Percentiles rank a stretch among this genome's conserved stretches.
These are phyloP conservation scores for Lithosia quadra DNA, from an alignment of 2,888 invertebrate species.

Conservation along the genomic window DNA sequence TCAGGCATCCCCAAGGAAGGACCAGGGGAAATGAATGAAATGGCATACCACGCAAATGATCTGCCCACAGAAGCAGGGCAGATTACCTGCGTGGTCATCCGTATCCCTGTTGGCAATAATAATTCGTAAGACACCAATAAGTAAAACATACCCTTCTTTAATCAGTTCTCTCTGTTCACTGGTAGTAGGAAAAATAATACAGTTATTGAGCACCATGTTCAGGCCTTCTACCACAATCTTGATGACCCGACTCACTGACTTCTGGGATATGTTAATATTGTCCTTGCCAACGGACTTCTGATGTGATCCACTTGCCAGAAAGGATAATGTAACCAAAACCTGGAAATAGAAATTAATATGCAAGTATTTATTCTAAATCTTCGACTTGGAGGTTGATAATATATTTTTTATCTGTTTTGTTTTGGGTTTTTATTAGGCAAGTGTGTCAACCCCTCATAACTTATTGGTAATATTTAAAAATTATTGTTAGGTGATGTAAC, in stretches of 20 bases:
- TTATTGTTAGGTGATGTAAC: too few relatives aligned
- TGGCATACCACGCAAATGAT: neutral
- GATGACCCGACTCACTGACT: conserved; percentile 69
- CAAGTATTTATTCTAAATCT: neutral
- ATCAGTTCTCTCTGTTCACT: conserved; percentile 59
- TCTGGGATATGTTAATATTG: conserved; percentile 68
- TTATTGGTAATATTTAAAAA: too few relatives aligned
- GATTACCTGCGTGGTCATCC: too few relatives aligned
- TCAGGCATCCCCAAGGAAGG: neutral
- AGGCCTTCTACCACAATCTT: conserved; percentile 68
- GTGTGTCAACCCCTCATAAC: too few relatives aligned
- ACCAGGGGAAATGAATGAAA: neutral
- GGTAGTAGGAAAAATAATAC: conserved; percentile 63
- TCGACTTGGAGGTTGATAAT: too few relatives aligned
- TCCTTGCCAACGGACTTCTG: conserved; percentile 69
- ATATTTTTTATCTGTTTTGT: too few relatives aligned
- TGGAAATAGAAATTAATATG: conserved; percentile 26
- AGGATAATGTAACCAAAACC: conserved; percentile 68
- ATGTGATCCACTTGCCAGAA: conserved; percentile 67
- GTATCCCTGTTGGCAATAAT: neutral
- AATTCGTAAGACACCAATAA: neutral
- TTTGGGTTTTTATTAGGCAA: too few relatives aligned
- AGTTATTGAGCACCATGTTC: conserved; percentile 63
- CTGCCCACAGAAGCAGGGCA: neutral
- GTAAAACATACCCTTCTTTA: conserved; percentile 63